These are phyloP conservation scores for Tetranychus piercei DNA, from an alignment of 2,888 invertebrate species.

Conservation along the genomic window DNA sequence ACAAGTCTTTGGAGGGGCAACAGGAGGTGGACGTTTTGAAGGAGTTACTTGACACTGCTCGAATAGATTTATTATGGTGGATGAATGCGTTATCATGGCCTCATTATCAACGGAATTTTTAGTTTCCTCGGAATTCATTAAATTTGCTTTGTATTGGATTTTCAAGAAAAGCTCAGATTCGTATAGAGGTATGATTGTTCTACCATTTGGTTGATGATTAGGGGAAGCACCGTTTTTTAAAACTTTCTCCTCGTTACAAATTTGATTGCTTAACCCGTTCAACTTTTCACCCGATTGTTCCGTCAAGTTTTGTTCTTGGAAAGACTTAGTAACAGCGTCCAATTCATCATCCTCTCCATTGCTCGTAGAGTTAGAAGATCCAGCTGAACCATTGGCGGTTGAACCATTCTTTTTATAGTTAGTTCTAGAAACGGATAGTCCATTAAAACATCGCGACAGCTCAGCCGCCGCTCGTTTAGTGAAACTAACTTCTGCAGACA, in stretches of 20 bases:
- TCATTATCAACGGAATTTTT: not conserved
- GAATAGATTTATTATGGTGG: not conserved
- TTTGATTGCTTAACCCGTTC: too few relatives aligned
- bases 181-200: too few relatives aligned
- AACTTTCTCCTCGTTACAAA: too few relatives aligned
- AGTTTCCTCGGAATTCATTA: not conserved
- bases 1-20: slow-evolving; percentile 20
- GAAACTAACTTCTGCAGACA: slow-evolving; percentile 19
- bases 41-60: not conserved
- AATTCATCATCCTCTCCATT: too few relatives aligned
- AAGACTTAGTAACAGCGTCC: too few relatives aligned
- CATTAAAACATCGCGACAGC: slow-evolving; percentile 28
- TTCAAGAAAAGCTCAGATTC: not conserved
- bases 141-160: not conserved
- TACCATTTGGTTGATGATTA: too few relatives aligned
- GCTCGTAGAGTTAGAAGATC: too few relatives aligned
- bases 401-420: too few relatives aligned
- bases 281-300: too few relatives aligned
- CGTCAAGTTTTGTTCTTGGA: too few relatives aligned
- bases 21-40: slow-evolving; percentile 16
- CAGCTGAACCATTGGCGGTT: too few relatives aligned
- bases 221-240: too few relatives aligned
- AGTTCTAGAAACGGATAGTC: slow-evolving; percentile 22
- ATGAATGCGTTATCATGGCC: not conserved
- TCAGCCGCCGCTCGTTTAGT: slow-evolving; percentile 28